These are phyloP conservation scores for Conus betulinus DNA, from an alignment of 1,140 invertebrate species.

Conservation along the genomic window DNA sequence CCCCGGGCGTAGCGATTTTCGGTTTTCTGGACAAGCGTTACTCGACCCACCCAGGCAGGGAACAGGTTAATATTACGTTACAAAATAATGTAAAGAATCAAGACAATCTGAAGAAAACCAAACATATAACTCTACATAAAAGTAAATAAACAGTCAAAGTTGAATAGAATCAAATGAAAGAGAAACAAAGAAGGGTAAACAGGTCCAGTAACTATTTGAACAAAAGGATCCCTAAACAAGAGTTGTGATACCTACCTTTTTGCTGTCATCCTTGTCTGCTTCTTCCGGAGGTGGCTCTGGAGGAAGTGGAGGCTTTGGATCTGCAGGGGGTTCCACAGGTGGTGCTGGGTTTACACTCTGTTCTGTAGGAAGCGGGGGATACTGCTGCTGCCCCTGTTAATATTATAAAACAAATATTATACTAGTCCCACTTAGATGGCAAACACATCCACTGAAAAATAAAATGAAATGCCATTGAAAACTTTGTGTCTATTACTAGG, in stretches of 20 bases:
- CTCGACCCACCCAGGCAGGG: no score
- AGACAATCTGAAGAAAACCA: no score
- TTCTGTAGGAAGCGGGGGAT: slow-evolving; percentile 16
- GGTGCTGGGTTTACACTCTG: slow-evolving; percentile 43
- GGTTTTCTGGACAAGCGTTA: no score
- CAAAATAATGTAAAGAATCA: no score
- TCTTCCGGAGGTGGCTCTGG: slow-evolving; percentile 58
- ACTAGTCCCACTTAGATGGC: neutral
- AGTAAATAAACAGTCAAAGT: no score
- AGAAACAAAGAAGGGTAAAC: no score
- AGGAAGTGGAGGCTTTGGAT: slow-evolving; percentile 57
- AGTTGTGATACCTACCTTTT: neutral
- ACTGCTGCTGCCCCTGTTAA: slow-evolving; percentile 29
- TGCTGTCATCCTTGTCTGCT: slow-evolving; percentile 26
- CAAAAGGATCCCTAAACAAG: no score
- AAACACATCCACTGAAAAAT: neutral
- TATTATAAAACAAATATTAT: neutral
- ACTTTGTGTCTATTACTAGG: neutral
- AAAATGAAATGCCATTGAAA: neutral
- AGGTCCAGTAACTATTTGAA: no score
- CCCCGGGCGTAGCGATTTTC: no score
- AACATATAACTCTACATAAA: no score
- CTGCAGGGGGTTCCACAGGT: slow-evolving; percentile 44
- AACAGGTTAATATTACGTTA: no score
- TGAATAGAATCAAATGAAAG: no score